Evolutionary conservation across 2,113 vertebrate genomes (phyloP), one percentile per base, ranked within the genome.

Genomic region (Neopipo cinnamomea): DNA sequence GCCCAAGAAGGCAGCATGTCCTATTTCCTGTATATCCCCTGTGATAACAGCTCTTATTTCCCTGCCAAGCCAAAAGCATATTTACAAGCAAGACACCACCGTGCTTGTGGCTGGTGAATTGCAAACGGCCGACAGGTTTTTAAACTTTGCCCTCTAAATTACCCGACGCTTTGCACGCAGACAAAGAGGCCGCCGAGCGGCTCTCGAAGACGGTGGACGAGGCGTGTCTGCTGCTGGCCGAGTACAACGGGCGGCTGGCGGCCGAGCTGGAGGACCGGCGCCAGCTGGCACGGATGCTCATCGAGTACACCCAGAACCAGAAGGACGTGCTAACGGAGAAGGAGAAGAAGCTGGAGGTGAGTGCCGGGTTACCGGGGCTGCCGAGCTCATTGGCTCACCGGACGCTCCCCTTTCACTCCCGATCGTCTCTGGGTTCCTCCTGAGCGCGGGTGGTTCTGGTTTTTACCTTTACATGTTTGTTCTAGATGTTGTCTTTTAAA

Each of bases 151-250:
- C 52, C n/a, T 55, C 65, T 92, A 1, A 61, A 6, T 19, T 68
- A 58, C 95, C 86, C 55, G 3, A 39, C 2, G 1, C 75, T 75
- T 95, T 91, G 72, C 95, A 12, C 21, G 76, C 84, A 99, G 99
- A 99, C 97, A 99, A 99, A 94, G 99, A 99, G 85, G 99, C 99
- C 3, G 99, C 99, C 0, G 99, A 99, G 92, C 99, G 99, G 53
- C 98, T 99, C 46, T 99, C 99, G 2, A 99, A 99, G 98, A 99
- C 99, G 0, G 99, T 99, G 97, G 99, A 99, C 27, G 99, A 99
- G 96, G 99, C 99, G 1, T 99, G 99, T 93, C 98, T 99, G 93
- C 97, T 99, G 80, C 98, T 99, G 90, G 99, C 99, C 0, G 99
- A 99, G 97, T 99, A 99, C 96, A 99, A 99, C 15, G 99, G 99